Evolutionary conservation across 2,888 invertebrate species (phyloP).

Genomic region (Agrotis clavis): DNA sequence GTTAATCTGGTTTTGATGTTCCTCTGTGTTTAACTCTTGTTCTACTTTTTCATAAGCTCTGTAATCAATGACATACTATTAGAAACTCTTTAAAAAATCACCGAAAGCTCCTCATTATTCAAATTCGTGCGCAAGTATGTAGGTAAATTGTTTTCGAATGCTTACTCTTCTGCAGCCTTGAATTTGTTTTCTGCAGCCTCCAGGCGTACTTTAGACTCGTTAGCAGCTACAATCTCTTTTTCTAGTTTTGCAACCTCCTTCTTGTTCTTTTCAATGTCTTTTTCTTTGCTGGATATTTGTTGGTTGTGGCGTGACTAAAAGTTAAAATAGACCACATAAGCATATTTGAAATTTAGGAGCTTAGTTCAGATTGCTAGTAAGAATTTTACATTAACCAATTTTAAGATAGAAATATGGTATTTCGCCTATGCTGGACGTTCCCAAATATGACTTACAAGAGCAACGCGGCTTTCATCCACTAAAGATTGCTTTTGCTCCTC

Average conservation of each 20-base stretch:
- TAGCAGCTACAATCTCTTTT: slow-evolving; percentile 91
- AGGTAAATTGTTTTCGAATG: neutral
- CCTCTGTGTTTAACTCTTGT: slow-evolving; percentile 89
- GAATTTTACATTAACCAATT: neutral
- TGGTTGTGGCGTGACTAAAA: slow-evolving; percentile 92
- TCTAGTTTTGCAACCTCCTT: slow-evolving; percentile 90
- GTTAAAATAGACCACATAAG: slow-evolving; percentile 15
- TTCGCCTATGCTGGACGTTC: neutral
- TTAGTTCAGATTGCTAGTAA: no score
- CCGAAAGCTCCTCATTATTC: neutral
- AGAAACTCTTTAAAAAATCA: neutral
- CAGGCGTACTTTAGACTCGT: slow-evolving; percentile 90
- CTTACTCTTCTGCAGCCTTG: slow-evolving; percentile 85
- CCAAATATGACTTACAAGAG: slow-evolving; percentile 75
- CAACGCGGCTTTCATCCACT: slow-evolving; percentile 84
- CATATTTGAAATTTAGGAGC: no score
- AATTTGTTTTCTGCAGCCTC: slow-evolving; percentile 88
- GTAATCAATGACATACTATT: slow-evolving; percentile 40
- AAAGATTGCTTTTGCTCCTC: slow-evolving; percentile 82
- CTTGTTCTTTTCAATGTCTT: slow-evolving; percentile 90
- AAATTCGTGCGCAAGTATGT: neutral
- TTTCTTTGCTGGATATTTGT: slow-evolving; percentile 92
- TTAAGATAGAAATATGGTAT: neutral
- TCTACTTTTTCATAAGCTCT: slow-evolving; percentile 85
- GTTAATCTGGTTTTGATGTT: slow-evolving; percentile 91